Evolutionary conservation across 2,888 invertebrate species (phyloP).

Genomic region (Exocentrus adspersus): DNA sequence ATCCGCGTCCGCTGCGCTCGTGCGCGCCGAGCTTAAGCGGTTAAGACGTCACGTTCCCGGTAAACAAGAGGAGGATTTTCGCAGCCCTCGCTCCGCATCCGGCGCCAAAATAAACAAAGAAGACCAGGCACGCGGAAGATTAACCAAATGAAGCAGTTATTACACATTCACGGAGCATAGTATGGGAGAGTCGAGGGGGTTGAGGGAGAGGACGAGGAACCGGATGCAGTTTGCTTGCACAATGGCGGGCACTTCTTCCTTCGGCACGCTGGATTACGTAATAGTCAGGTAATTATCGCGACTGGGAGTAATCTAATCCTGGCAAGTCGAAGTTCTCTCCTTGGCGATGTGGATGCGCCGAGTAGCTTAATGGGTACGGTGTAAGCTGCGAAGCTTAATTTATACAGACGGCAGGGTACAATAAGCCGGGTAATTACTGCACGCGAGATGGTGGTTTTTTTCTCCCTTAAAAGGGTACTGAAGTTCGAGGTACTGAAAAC

Average conservation of each 20-base stretch:
- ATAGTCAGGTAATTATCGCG: constrained; percentile 37
- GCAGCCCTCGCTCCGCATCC: neutral
- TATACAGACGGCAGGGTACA: too few relatives aligned
- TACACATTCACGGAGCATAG: constrained; percentile 51
- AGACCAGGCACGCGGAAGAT: constrained; percentile 32
- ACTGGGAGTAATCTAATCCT: constrained; percentile 24
- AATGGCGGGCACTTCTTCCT: constrained; percentile 29
- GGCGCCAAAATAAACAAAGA: constrained; percentile 2
- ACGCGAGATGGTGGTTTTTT: too few relatives aligned
- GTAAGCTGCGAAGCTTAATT: neutral
- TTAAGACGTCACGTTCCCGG: too few relatives aligned
- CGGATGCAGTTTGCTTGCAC: constrained; percentile 51
- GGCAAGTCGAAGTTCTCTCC: neutral
- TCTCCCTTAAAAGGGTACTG: too few relatives aligned
- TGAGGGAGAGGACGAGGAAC: constrained; percentile 43
- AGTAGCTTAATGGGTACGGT: neutral
- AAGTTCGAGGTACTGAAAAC: too few relatives aligned
- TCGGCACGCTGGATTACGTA: constrained; percentile 26
- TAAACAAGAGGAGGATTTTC: too few relatives aligned
- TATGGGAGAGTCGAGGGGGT: constrained; percentile 36
- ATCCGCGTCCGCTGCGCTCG: too few relatives aligned
- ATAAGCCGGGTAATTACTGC: too few relatives aligned
- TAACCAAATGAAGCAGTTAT: constrained; percentile 53
- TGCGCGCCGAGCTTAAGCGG: too few relatives aligned
- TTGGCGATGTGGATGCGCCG: neutral